Percentiles rank a stretch among this genome's conserved stretches.
These are phyloP conservation scores for Andrena praecox DNA, from an alignment of 2,888 invertebrate species.

Conservation along the genomic window DNA sequence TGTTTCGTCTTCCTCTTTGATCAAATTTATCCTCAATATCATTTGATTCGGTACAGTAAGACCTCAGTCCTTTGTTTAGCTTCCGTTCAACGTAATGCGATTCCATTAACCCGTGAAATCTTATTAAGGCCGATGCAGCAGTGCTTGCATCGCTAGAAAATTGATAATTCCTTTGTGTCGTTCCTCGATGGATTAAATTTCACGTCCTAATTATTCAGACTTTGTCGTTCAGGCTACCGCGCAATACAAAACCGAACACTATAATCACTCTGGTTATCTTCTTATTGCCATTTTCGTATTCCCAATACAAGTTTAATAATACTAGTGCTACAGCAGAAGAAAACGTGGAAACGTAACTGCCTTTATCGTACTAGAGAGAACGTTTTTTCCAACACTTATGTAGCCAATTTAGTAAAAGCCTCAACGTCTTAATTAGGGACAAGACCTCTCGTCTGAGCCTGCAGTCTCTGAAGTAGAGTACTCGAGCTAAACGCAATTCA, in stretches of 20 bases:
- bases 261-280: too few relatives aligned
- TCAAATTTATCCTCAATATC: conserved; percentile 2
- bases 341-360: neutral
- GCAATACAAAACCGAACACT: too few relatives aligned
- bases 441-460: conserved; percentile 3
- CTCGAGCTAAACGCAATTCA: conserved; percentile 27
- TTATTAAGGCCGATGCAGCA: neutral
- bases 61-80: conserved; percentile 10
- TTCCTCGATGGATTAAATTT: neutral
- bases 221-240: neutral
- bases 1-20: neutral
- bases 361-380: neutral
- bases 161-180: neutral
- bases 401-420: conserved; percentile 9
- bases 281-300: too few relatives aligned
- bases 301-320: too few relatives aligned
- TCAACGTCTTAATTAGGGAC: conserved; percentile 31
- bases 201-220: neutral
- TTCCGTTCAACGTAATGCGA: neutral
- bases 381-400: neutral
- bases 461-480: neutral
- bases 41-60: neutral
- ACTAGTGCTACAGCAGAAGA: neutral
- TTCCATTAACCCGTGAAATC: neutral
- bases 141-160: neutral